A percentile compares a stretch with the other conserved stretches of the same genome.
These are phyloP conservation scores for Aradus depressus DNA, from an alignment of 2,888 invertebrate species.

Conservation along the genomic window DNA sequence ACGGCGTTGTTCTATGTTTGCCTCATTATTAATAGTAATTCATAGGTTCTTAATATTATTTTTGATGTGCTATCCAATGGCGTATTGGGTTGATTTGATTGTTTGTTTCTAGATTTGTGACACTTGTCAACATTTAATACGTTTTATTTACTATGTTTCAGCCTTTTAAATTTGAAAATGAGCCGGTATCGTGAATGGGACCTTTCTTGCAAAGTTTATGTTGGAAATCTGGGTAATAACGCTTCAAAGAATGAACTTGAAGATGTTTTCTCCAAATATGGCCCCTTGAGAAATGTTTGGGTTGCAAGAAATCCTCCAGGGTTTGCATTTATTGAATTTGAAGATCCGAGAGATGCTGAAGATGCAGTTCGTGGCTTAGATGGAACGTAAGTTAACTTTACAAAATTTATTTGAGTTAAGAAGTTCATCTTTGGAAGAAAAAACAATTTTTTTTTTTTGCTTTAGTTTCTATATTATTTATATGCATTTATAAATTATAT, in stretches of 20 bases:
- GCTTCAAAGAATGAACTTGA: constrained; percentile 84
- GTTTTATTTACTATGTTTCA: no score
- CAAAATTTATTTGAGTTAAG: no score
- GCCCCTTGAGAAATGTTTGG: constrained; percentile 83
- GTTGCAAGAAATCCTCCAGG: constrained; percentile 88
- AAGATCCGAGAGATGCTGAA: constrained; percentile 79
- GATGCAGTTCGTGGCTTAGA: constrained; percentile 73
- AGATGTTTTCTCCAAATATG: constrained; percentile 76
- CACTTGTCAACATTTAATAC: no score
- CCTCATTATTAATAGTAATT: no score
- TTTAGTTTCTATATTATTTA: background rate
- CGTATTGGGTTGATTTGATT: no score
- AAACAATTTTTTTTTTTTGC: background rate
- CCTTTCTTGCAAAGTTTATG: constrained; percentile 81
- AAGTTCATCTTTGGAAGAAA: background rate
- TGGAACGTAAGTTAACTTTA: constrained; percentile 54
- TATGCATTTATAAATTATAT: background rate
- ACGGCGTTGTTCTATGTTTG: no score
- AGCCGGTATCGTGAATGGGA: constrained; percentile 73
- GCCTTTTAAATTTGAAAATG: no score
- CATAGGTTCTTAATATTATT: no score
- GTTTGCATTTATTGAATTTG: constrained; percentile 82
- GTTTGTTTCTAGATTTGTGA: no score
- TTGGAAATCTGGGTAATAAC: constrained; percentile 82
- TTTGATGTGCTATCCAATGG: no score